These are phyloP conservation scores for Origma solitaria DNA, from an alignment of 2,113 vertebrate genomes.

Conservation along the genomic window DNA sequence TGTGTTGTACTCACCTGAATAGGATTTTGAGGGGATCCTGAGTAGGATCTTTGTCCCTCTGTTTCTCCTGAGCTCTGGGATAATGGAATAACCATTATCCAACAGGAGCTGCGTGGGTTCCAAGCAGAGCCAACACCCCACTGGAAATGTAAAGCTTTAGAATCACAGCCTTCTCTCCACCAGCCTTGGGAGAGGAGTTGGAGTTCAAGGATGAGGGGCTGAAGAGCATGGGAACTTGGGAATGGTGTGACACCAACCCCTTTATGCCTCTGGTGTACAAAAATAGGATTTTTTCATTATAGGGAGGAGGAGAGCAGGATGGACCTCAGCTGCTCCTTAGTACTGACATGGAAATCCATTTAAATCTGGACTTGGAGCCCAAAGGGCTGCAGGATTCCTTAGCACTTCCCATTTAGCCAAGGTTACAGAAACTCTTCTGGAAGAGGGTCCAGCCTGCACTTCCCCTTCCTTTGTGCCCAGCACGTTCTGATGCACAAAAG, in stretches of 20 bases:
- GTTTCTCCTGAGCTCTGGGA: neutral
- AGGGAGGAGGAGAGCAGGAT: neutral
- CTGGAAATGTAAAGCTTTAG: neutral
- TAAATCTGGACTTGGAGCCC: neutral
- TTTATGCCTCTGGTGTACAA: neutral
- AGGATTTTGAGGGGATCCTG: neutral
- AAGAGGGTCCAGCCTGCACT: neutral
- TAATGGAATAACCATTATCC: neutral
- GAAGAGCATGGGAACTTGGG: neutral
- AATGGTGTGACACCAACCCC: neutral
- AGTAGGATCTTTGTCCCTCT: neutral
- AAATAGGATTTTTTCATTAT: neutral
- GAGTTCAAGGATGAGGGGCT: neutral
- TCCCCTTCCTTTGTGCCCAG: neutral
- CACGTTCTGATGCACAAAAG: fast-evolving
- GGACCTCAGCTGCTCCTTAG: neutral
- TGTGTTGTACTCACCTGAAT: neutral
- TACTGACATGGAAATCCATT: neutral
- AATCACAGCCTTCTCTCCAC: neutral
- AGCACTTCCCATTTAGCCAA: neutral
- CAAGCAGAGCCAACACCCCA: neutral
- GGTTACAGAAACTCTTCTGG: neutral
- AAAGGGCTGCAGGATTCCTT: neutral
- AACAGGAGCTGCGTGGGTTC: neutral
- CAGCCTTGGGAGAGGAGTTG: neutral